These are phyloP conservation scores for Panagrolaimus sp. DNA, from an alignment of 1,140 invertebrate species.

Conservation along the genomic window DNA sequence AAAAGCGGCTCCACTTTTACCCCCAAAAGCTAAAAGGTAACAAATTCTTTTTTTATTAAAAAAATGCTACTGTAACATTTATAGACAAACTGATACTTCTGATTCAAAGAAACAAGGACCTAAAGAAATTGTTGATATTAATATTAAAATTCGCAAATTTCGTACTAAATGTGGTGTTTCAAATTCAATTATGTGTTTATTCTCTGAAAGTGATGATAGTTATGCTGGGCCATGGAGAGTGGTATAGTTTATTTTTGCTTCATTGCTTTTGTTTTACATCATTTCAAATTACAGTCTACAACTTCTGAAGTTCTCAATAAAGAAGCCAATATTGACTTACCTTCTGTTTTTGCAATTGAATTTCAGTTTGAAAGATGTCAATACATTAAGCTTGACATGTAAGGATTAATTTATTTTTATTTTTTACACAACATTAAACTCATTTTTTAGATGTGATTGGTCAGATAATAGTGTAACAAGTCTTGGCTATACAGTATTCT, in stretches of 20 bases:
- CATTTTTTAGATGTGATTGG: slow-evolving; percentile 41
- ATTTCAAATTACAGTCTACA: slow-evolving; percentile 32
- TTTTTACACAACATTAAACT: not conserved
- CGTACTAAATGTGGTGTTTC: not conserved
- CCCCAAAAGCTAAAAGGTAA: slow-evolving; percentile 42
- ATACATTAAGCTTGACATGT: slow-evolving; percentile 50
- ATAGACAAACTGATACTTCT: not conserved
- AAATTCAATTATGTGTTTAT: slow-evolving; percentile 34
- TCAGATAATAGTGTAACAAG: slow-evolving; percentile 24
- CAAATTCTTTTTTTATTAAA: slow-evolving; percentile 7
- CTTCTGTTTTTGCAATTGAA: slow-evolving; percentile 45
- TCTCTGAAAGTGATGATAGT: slow-evolving; percentile 49
- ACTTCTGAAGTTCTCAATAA: slow-evolving; percentile 31
- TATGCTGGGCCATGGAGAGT: slow-evolving; percentile 44
- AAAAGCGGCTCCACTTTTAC: slow-evolving; percentile 56
- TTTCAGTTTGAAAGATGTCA: slow-evolving; percentile 48
- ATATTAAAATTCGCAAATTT: slow-evolving; percentile 32
- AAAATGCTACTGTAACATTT: not conserved
- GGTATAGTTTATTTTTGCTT: slow-evolving; percentile 19
- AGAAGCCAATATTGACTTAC: slow-evolving; percentile 23
- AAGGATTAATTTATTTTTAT: slow-evolving; percentile 2
- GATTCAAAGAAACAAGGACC: slow-evolving; percentile 24
- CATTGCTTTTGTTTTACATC: too few relatives aligned
- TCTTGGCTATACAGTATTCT: slow-evolving; percentile 47
- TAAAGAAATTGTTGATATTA: slow-evolving; percentile 43